These are phyloP conservation scores for Scaptodrosophila latifasciaeformis DNA, from an alignment of 2,888 invertebrate species.

Conservation along the genomic window DNA sequence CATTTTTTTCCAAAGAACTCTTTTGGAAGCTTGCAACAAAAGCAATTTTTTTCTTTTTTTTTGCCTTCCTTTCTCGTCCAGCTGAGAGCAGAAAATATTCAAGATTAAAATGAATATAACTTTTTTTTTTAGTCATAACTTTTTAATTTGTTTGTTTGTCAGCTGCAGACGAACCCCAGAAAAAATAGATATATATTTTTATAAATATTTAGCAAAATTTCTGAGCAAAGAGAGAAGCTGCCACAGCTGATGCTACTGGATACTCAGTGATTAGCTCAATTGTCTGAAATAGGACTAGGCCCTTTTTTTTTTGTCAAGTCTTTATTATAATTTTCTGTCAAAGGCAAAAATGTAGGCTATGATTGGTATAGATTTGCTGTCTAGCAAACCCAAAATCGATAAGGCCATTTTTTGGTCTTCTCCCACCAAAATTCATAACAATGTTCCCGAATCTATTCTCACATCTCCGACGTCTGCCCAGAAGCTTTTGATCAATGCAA, in stretches of 20 bases:
- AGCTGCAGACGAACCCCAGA: constrained; percentile 21
- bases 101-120: too few relatives aligned
- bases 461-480: background rate
- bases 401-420: constrained; percentile 31
- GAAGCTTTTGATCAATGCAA: constrained; percentile 59
- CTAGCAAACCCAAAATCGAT: constrained; percentile 20
- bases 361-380: constrained; percentile 31
- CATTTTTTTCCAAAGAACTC: constrained; percentile 33
- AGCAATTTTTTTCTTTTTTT: constrained; percentile 64
- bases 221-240: background rate
- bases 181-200: constrained; percentile 11
- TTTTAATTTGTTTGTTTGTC: constrained; percentile 64
- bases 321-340: constrained; percentile 27
- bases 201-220: background rate
- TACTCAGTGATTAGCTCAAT: constrained; percentile 55
- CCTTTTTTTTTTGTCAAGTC: background rate
- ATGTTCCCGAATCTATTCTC: constrained; percentile 22
- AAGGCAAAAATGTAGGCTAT: constrained; percentile 43
- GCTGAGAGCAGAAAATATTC: constrained; percentile 16
- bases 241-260: background rate
- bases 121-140: constrained; percentile 58
- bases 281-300: constrained; percentile 35
- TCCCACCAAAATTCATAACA: constrained; percentile 46
- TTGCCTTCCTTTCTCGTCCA: too few relatives aligned
- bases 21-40: constrained; percentile 60